Percentiles rank a stretch among this genome's conserved stretches.
Conservation (phyloP, 2,888 invertebrate species). For the Mythimna lalbum region DNA sequence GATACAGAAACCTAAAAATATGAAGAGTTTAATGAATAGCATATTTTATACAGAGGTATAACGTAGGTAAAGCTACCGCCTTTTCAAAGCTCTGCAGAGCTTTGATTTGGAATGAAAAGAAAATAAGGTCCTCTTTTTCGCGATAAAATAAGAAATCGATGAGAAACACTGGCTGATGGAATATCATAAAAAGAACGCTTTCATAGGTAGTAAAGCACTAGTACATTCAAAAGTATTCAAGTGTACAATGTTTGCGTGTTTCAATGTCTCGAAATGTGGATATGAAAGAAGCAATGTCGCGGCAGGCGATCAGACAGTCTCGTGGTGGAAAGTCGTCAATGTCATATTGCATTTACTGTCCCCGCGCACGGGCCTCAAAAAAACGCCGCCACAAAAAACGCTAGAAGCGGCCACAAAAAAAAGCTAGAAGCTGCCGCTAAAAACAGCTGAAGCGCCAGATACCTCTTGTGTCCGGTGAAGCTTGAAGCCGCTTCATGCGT, state of each 20-base stretch:
- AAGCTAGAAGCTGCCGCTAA: too few relatives aligned
- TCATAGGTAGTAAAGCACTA: not conserved
- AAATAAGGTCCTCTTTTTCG: constrained; percentile 5
- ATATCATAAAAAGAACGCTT: not conserved
- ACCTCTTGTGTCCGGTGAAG: too few relatives aligned
- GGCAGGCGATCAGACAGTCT: not conserved
- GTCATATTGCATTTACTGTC: constrained; percentile 3
- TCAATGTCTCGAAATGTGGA: not conserved
- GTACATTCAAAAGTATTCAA: not conserved
- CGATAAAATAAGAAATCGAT: constrained; percentile 6
- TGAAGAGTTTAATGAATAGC: too few relatives aligned
- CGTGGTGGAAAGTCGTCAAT: constrained; percentile 1
- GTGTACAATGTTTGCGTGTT: not conserved
- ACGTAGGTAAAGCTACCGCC: not conserved
- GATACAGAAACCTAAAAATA: too few relatives aligned
- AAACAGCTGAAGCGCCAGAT: too few relatives aligned
- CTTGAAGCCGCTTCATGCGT: too few relatives aligned
- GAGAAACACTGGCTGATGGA: not conserved
- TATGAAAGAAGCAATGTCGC: not conserved
- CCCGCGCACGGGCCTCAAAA: too few relatives aligned
- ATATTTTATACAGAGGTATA: not conserved
- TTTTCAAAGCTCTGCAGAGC: not conserved
- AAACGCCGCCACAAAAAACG: too few relatives aligned
- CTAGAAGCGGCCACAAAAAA: too few relatives aligned
- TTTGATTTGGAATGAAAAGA: constrained; percentile 17